A percentile compares a stretch with the other conserved stretches of the same genome.
phyloP scores from a whole-genome alignment of 2,113 vertebrate species.

The Nymphicus hollandicus region DNA sequence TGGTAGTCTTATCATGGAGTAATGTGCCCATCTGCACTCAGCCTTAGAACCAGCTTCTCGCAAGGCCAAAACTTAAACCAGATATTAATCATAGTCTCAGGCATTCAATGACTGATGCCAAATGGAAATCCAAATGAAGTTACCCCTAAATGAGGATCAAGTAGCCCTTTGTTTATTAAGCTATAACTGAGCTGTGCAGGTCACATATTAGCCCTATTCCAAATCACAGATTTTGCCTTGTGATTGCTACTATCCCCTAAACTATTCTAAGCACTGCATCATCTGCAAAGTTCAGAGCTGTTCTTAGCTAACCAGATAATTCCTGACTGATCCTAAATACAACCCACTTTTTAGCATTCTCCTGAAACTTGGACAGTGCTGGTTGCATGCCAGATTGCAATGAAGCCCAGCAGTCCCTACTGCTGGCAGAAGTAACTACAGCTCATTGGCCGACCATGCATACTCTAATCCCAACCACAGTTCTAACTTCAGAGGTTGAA shows the following conservation, averaged over 20 bases:
- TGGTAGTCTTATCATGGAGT: neutral
- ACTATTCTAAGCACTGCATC: neutral
- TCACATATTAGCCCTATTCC: neutral
- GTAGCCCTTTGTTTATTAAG: neutral
- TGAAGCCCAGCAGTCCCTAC: neutral
- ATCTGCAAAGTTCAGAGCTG: neutral
- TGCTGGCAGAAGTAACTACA: neutral
- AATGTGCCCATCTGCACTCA: neutral
- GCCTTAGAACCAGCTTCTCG: neutral
- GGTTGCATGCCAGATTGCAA: neutral
- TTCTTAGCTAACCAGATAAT: neutral
- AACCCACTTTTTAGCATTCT: neutral
- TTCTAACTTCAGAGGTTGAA: neutral
- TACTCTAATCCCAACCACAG: neutral
- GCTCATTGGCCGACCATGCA: neutral
- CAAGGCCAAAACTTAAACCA: neutral
- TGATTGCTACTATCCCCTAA: neutral
- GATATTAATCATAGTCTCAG: neutral
- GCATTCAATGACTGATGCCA: neutral
- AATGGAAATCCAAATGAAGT: neutral
- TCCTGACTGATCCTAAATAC: neutral
- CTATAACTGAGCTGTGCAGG: neutral
- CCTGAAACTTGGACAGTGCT: neutral
- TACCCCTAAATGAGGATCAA: neutral
- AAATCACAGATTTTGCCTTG: neutral